Percentiles rank a stretch among this genome's conserved stretches.
These are phyloP conservation scores for Drosophila kepulauana DNA, from an alignment of 1,140 invertebrate genomes.

Conservation along the genomic window DNA sequence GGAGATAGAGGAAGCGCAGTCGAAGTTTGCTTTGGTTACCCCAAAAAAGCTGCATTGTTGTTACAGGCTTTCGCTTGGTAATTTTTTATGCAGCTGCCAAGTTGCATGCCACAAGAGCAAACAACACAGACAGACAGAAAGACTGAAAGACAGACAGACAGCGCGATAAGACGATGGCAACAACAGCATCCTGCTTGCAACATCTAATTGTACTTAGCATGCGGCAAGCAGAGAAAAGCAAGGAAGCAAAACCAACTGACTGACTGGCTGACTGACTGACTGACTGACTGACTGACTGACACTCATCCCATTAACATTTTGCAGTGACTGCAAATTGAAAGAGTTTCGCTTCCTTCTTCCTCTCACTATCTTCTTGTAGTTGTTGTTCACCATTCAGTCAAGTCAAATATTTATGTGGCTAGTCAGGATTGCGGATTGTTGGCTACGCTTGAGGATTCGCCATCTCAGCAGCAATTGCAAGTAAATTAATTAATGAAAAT, in stretches of 20 bases:
- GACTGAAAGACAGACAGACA: constrained; percentile 32
- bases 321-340: constrained; percentile 52
- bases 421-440: constrained; percentile 19
- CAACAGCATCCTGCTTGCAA: constrained; percentile 34
- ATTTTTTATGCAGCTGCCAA: constrained; percentile 66
- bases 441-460: constrained; percentile 29
- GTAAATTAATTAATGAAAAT: constrained; percentile 78
- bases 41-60: constrained; percentile 61
- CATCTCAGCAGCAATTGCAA: constrained; percentile 58
- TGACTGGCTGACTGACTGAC: constrained; percentile 30
- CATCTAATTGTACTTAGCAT: constrained; percentile 75
- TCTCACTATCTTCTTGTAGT: constrained; percentile 1
- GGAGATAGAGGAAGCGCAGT: neutral
- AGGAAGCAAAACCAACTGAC: constrained; percentile 7
- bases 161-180: constrained; percentile 40
- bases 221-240: constrained; percentile 36
- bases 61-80: constrained; percentile 53
- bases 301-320: constrained; percentile 58
- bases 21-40: constrained; percentile 30
- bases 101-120: constrained; percentile 68
- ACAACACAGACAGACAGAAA: constrained; percentile 46
- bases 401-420: constrained; percentile 74
- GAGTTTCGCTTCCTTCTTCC: constrained; percentile 15
- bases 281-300: constrained; percentile 29
- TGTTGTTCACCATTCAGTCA: constrained; percentile 42